These are phyloP conservation scores for Ameiurus melas DNA, from an alignment of 2,113 vertebrate species.

Conservation along the genomic window DNA sequence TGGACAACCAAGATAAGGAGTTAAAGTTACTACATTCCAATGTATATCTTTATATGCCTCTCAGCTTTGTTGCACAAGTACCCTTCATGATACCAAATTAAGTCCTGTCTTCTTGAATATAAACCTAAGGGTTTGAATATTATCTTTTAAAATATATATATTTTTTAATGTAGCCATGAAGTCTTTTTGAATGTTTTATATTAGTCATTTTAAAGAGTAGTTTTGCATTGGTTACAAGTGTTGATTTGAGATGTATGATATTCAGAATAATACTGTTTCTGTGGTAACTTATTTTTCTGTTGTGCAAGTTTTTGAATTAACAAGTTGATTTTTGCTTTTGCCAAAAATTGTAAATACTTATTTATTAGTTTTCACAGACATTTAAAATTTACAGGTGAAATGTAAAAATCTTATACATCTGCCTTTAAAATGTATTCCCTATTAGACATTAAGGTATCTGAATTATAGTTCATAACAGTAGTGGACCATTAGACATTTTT, in stretches of 20 bases:
- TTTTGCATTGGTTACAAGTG: conserved; percentile 41
- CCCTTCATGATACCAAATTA: conserved; percentile 58
- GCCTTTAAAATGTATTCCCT: conserved; percentile 28
- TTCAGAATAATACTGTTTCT: conserved; percentile 72
- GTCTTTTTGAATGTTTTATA: conserved; percentile 52
- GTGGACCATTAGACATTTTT: background rate
- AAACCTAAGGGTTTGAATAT: conserved; percentile 46
- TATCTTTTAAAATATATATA: conserved; percentile 1
- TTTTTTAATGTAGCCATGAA: conserved; percentile 35
- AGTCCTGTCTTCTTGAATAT: conserved; percentile 60
- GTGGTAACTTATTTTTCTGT: conserved; percentile 86
- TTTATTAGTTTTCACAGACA: conserved; percentile 88
- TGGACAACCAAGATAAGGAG: conserved; percentile 19
- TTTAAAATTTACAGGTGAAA: conserved; percentile 67
- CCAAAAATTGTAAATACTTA: conserved; percentile 92
- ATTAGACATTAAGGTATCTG: conserved; percentile 3
- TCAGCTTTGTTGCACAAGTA: conserved; percentile 62
- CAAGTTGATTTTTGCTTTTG: conserved; percentile 72
- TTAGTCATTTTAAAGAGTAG: conserved; percentile 54
- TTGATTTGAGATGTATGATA: conserved; percentile 54
- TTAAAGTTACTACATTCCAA: conserved; percentile 23
- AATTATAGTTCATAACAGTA: background rate
- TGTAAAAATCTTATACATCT: conserved; percentile 40
- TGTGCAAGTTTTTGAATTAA: conserved; percentile 54
- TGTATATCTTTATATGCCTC: conserved; percentile 39